Conservation (phyloP, 2,797 vertebrate genomes). For the Scyliorhinus canicula region DNA sequence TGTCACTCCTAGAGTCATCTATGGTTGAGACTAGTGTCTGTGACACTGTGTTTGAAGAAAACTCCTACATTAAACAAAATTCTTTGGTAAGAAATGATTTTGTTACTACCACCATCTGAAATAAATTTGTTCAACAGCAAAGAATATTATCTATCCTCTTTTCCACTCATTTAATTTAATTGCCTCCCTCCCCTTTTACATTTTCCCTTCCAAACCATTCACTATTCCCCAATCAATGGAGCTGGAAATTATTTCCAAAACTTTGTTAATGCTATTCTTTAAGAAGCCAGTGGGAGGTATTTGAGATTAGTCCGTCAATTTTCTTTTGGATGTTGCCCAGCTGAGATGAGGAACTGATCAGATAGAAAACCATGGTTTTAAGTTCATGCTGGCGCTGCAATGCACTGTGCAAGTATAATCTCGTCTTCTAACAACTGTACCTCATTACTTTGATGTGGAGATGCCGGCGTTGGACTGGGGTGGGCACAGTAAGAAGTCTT, state of each 20-base stretch:
- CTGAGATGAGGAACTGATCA: not conserved
- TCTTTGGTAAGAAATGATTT: slow-evolving; percentile 57
- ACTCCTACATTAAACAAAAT: slow-evolving; percentile 44
- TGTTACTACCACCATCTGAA: not conserved
- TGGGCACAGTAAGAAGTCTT: too few species aligned
- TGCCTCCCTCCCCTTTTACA: not conserved
- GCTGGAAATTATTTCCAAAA: not conserved
- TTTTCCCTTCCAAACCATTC: not conserved
- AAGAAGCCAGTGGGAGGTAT: not conserved
- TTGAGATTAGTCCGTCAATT: not conserved
- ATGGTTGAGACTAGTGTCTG: slow-evolving; percentile 56
- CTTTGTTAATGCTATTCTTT: not conserved
- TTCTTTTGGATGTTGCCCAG: not conserved
- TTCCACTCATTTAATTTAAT: not conserved
- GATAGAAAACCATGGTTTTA: too few species aligned
- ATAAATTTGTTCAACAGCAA: not conserved
- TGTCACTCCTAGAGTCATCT: slow-evolving; percentile 41
- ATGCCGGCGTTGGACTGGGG: too few species aligned
- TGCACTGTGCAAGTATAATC: not conserved
- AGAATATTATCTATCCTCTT: not conserved
- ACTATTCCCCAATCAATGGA: not conserved
- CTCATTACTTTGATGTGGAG: too few species aligned
- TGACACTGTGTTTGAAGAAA: slow-evolving; percentile 54
- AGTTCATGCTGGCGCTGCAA: not conserved
- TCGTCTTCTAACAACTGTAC: not conserved